Base-by-base conservation (phyloP, 2,113 vertebrate species). In the Solea senegalensis region DNA sequence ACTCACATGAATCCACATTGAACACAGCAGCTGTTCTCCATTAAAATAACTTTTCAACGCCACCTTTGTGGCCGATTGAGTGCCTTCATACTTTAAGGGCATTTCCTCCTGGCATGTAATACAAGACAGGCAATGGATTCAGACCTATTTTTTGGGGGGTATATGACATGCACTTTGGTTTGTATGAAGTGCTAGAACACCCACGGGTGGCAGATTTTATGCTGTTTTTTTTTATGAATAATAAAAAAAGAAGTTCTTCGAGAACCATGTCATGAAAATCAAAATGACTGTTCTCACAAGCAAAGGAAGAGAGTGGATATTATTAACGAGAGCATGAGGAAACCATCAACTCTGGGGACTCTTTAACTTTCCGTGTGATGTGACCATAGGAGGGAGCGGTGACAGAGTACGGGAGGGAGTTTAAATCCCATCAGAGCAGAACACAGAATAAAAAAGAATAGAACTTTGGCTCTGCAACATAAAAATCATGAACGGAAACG, bases 321-420 rank as follows among this genome's bases (percentile, higher is more conserved):
- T 69, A 65, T 74, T 69, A 14, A 53, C 34, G 54, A 39, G 69
- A 73, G 53, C 54, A 64, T 43, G 26, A 73, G 65, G 60, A 70
- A 82, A 74, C 45, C 5, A 76, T 69, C 44, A 54, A 43, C 40
- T 59, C 39, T 39, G 8, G 52, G 55, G 40, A 50, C 54, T 49
- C 65, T 56, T 43, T 1, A 6, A 50, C 53, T 49, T 59, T 61
- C 43, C 2, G 2, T 43, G 72, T 71, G 46, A 68, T 51, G 14
- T 28, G 53, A 67, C 27, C 45, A 7, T 10, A 50, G 27, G 15
- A 62, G 28, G 34, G 11, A 56, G 28, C 49, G 55, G 48, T 34
- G 26, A 53, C 26, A 34, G 43, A 21, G 26, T 4, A 21, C 2
- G n/a, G 9, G 21, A 45, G 45, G 55, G 45, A 51, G 55, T 34